Conservation (phyloP, 2,797 vertebrate genomes). For the Myoxocephalus aenaeus region DNA sequence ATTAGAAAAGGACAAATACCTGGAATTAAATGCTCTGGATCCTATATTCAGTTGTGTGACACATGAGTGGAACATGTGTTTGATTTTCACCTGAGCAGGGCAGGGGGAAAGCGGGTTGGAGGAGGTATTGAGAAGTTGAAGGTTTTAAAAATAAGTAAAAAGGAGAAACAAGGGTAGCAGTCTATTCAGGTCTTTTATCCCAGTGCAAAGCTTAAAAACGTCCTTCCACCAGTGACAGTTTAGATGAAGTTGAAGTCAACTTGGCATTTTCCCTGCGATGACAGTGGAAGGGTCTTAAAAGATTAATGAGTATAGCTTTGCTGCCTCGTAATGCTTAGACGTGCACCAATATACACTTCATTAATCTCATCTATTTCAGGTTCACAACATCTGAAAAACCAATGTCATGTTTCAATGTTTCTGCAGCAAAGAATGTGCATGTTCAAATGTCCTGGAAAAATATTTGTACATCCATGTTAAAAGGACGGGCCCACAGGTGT, state of each 20-base stretch:
- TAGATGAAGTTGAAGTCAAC: conserved; percentile 59
- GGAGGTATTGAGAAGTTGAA: conserved; percentile 1
- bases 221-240: conserved; percentile 58
- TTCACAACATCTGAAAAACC: conserved; percentile 35
- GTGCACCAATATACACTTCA: conserved; percentile 51
- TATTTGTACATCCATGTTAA: not conserved
- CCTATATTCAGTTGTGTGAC: not conserved
- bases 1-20: not conserved
- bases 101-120: not conserved
- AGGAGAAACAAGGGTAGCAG: conserved; percentile 35
- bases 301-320: conserved; percentile 68
- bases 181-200: conserved; percentile 48
- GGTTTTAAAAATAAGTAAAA: conserved; percentile 39
- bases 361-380: conserved; percentile 55
- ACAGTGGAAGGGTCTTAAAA: conserved; percentile 69
- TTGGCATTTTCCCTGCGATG: conserved; percentile 41
- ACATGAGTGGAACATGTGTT: conserved; percentile 2
- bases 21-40: conserved; percentile 1
- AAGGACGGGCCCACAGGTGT: not conserved
- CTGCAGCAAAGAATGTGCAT: conserved; percentile 9
- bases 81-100: conserved; percentile 11
- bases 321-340: conserved; percentile 54
- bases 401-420: conserved; percentile 21
- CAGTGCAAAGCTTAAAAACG: conserved; percentile 58
- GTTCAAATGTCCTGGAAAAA: not conserved